These are phyloP conservation scores for Agapornis canus DNA, from an alignment of 2,797 vertebrate species.

Conservation along the genomic window DNA sequence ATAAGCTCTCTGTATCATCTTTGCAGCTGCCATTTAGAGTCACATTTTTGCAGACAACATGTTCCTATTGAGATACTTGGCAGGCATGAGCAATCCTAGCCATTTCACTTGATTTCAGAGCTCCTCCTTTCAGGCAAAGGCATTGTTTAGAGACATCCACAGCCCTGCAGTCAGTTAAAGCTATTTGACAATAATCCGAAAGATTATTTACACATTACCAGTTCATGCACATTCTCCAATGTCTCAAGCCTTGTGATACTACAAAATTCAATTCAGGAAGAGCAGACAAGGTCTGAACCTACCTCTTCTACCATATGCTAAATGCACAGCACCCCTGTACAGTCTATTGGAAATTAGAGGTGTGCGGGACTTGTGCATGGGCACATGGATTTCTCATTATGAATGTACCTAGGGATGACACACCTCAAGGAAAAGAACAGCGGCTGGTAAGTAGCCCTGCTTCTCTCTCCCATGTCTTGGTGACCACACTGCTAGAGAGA, in stretches of 20 bases:
- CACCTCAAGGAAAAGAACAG: background rate
- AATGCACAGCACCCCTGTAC: background rate
- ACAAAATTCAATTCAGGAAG: background rate
- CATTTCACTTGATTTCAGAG: background rate
- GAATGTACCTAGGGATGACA: background rate
- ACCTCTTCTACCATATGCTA: background rate
- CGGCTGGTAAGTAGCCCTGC: background rate
- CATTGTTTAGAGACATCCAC: background rate
- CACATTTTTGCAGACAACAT: background rate
- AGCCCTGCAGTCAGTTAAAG: background rate
- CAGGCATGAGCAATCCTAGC: background rate
- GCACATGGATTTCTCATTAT: background rate
- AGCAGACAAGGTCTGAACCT: background rate
- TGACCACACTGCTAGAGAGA: background rate
- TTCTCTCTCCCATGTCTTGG: background rate
- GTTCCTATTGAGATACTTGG: background rate
- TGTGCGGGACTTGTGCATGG: accelerated
- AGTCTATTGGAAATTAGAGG: background rate
- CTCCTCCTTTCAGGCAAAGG: background rate
- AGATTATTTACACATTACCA: background rate
- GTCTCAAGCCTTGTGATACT: background rate
- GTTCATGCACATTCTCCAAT: background rate
- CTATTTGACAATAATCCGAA: background rate
- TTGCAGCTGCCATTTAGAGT: background rate
- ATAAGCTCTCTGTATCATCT: background rate